Evolutionary conservation across 2,797 vertebrate species (phyloP).

Genomic region (Mormyrops boulengeri): DNA sequence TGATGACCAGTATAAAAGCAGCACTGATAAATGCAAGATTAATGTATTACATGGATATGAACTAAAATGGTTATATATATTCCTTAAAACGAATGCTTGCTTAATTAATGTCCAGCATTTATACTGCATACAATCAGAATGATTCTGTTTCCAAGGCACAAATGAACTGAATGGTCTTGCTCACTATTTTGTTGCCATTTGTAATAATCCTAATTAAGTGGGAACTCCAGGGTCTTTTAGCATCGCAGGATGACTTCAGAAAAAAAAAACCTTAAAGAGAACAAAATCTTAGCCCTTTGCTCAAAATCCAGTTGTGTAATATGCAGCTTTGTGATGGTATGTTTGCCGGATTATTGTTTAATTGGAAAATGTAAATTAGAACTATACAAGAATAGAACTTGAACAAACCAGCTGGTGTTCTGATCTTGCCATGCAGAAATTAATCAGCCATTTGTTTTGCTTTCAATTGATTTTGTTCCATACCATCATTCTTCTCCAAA

Average conservation of each 20-base stretch:
- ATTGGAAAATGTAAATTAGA: constrained; percentile 37
- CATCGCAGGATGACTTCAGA: background rate
- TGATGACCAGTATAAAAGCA: background rate
- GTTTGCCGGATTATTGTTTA: constrained; percentile 30
- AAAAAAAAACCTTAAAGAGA: background rate
- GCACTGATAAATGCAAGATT: background rate
- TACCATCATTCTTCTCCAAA: constrained; percentile 56
- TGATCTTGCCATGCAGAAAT: constrained; percentile 52
- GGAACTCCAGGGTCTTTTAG: background rate
- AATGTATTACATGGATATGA: background rate
- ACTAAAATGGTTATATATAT: background rate
- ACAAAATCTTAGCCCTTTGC: background rate
- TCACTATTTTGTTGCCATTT: background rate
- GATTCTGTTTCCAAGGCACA: background rate
- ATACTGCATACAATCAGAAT: background rate
- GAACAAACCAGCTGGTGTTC: constrained; percentile 45
- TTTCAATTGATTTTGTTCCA: constrained; percentile 57
- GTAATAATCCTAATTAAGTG: background rate
- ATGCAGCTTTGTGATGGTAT: background rate
- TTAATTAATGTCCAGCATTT: background rate
- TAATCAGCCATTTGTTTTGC: constrained; percentile 53
- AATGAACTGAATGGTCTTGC: background rate
- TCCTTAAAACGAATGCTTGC: background rate
- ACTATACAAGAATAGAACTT: background rate
- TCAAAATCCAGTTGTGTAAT: background rate